These are phyloP conservation scores for Hirundichthys speculiger DNA, from an alignment of 2,113 vertebrate species.

Conservation along the genomic window DNA sequence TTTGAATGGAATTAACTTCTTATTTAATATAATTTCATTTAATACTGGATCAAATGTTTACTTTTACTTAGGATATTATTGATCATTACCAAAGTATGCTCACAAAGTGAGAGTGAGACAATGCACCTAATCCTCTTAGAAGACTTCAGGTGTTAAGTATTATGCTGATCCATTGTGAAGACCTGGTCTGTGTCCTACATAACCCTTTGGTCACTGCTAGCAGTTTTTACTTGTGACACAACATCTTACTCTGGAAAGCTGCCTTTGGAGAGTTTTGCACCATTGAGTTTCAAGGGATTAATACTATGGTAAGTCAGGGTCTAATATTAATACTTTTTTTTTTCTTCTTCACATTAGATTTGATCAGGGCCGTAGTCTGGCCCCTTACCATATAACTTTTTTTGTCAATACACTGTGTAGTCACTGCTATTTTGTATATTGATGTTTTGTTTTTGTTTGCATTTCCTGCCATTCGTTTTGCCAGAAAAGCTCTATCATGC, in stretches of 20 bases:
- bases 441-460: not conserved
- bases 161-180: conserved; percentile 87
- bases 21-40: too few species aligned
- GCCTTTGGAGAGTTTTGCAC: conserved; percentile 17
- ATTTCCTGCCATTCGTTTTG: not conserved
- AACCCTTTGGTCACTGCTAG: conserved; percentile 69
- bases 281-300: not conserved
- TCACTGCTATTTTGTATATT: not conserved
- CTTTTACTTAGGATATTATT: conserved; percentile 17
- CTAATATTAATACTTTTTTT: not conserved
- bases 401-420: not conserved
- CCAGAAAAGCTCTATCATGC: not conserved
- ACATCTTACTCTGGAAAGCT: conserved; percentile 45
- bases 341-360: not conserved
- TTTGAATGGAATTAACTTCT: too few species aligned
- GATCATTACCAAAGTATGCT: conserved; percentile 30
- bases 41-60: conserved; percentile 2
- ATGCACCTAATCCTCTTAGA: conserved; percentile 90
- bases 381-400: not conserved
- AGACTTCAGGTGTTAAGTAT: conserved; percentile 88
- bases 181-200: conserved; percentile 85
- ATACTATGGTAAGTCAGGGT: conserved; percentile 48
- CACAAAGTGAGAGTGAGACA: conserved; percentile 75
- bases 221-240: conserved; percentile 36
- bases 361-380: not conserved